phyloP scores from a whole-genome alignment of 2,888 invertebrate genomes.

The Clanis bilineata region DNA sequence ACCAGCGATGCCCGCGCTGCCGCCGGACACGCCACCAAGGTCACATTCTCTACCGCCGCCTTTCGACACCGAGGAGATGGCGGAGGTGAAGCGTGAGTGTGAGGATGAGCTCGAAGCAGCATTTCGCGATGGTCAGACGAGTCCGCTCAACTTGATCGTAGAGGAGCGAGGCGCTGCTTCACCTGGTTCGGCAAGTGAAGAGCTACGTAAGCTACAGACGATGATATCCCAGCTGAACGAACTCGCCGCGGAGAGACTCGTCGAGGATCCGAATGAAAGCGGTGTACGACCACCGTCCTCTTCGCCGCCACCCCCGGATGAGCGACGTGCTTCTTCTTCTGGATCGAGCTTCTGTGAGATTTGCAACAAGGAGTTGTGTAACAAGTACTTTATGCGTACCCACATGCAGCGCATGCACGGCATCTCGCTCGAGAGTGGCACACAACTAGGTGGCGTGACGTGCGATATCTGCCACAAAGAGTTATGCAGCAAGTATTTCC shows the following conservation, averaged over 20 bases:
- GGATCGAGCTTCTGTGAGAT: constrained; percentile 97
- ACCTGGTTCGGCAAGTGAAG: constrained; percentile 88
- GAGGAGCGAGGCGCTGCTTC: constrained; percentile 83
- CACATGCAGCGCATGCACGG: constrained; percentile 99
- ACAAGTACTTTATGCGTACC: constrained; percentile 99
- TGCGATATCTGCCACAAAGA: constrained; percentile 99
- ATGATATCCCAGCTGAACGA: constrained; percentile 95
- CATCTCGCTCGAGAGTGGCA: constrained; percentile 95
- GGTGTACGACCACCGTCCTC: constrained; percentile 60
- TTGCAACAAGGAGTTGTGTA: constrained; percentile 99
- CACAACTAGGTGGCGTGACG: constrained; percentile 95
- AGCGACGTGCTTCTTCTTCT: constrained; percentile 81
- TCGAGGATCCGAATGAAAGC: constrained; percentile 58
- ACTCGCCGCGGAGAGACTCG: constrained; percentile 83
- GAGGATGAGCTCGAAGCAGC: constrained; percentile 69
- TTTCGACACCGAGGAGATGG: constrained; percentile 59
- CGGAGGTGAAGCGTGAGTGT: constrained; percentile 79
- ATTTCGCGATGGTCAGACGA: constrained; percentile 85
- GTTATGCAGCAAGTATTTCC: constrained; percentile 98
- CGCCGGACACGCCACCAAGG: constrained; percentile 84
- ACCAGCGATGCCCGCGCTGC: constrained; percentile 87
- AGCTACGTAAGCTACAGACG: constrained; percentile 93
- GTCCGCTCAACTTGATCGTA: constrained; percentile 90
- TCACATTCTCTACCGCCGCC: constrained; percentile 61
- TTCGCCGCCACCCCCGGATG: constrained; percentile 68